A percentile compares a stretch with the other conserved stretches of the same genome.
Evolutionary conservation across 2,797 vertebrate genomes (phyloP).

Genomic region (Phataginus tricuspis): DNA sequence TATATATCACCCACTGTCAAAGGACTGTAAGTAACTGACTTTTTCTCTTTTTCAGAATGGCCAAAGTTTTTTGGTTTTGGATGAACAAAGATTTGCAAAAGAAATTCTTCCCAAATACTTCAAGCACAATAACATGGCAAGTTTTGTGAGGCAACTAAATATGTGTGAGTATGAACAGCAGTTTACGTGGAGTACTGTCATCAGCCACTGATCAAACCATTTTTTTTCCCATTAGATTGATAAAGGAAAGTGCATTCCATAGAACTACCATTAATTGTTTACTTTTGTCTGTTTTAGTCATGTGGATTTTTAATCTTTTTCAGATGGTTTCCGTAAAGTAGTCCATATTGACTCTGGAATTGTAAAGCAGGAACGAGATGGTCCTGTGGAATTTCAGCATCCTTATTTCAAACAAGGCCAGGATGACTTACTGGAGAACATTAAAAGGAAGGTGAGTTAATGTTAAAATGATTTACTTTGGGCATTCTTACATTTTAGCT

Average conservation of each 20-base stretch:
- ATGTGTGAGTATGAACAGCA: conserved; percentile 92
- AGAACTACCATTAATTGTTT: background rate
- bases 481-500: background rate
- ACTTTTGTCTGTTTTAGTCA: background rate
- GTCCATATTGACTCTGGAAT: conserved; percentile 95
- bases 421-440: conserved; percentile 95
- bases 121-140: conserved; percentile 99
- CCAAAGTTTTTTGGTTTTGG: conserved; percentile 96
- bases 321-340: conserved; percentile 98
- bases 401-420: conserved; percentile 96
- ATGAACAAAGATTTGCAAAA: conserved; percentile 96
- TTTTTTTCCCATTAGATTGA: background rate
- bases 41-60: conserved; percentile 91
- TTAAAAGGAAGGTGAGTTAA: conserved; percentile 95
- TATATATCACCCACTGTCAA: background rate
- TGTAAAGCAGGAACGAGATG: conserved; percentile 95
- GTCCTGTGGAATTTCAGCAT: conserved; percentile 97
- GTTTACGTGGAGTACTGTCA: background rate
- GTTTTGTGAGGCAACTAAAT: conserved; percentile 97
- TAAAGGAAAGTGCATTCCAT: conserved; percentile 24
- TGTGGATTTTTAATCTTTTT: conserved; percentile 59
- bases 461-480: background rate
- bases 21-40: conserved; percentile 47
- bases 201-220: background rate
- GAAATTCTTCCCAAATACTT: conserved; percentile 99